Evolutionary conservation across 2,113 vertebrate genomes (phyloP), one percentile per base, ranked within the genome.

Genomic region (Hucho hucho): DNA sequence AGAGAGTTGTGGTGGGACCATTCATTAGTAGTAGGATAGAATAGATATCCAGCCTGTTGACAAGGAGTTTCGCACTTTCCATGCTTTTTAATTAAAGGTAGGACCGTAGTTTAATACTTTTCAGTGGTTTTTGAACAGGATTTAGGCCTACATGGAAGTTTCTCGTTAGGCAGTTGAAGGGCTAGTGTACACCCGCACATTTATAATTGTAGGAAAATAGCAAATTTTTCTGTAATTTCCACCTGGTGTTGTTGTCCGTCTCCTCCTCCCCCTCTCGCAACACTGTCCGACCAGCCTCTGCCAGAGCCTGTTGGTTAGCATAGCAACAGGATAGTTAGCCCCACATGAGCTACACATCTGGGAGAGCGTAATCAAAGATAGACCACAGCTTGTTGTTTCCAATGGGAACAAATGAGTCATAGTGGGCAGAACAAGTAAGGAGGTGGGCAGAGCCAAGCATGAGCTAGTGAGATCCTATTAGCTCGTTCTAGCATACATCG

Each of bases 161-260:
- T 77, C 67, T 61, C 68, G 56, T 46, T 61, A 56, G 14, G 9
- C 49, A 22, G n/a, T 70, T 25, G 22, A 65, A 25, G 46, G 25
- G 59, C 64, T 78, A 25, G 20, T 65, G 16, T 9, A 18, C 22
- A 24, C 61, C 75, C 66, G 32, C 28, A 53, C 22, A 61, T 46
- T 72, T 32, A 37, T 28, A 64, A 72, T 46, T 63, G 74, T 63
- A 65, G 70, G 70, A 78, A 63, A 78, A 25, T 56, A 59, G 20
- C 61, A 18, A 71, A 75, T 76, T 78, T 66, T 75, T 28, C 61
- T 70, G 0, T 66, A 26, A 69, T 73, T 70, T 70, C 28, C 28
- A 70, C 73, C 64, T 72, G 24, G 9, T 64, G 37, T 66, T 71
- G 43, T 69, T 66, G 56, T 16, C 58, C 37, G 1, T 64, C 63